Evolutionary conservation across 2,888 invertebrate species (phyloP).

Genomic region (Metellina segmentata): DNA sequence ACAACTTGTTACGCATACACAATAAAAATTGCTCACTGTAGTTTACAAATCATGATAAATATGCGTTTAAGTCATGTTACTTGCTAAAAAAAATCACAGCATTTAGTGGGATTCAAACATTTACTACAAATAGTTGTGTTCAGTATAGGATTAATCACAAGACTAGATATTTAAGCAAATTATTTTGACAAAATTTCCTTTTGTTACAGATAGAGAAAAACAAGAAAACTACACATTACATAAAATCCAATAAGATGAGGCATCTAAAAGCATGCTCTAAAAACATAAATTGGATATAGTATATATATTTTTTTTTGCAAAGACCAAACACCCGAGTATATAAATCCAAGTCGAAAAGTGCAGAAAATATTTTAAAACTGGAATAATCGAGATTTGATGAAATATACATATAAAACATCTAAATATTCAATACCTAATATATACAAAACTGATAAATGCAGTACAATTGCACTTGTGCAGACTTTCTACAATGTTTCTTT

Average conservation of each 20-base stretch:
- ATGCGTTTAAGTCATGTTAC: constrained; percentile 2
- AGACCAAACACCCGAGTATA: neutral
- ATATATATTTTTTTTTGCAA: too few relatives aligned
- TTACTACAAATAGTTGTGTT: neutral
- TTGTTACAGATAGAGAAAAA: neutral
- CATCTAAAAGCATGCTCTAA: neutral
- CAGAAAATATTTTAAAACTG: too few relatives aligned
- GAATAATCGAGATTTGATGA: too few relatives aligned
- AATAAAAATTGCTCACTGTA: neutral
- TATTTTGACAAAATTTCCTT: neutral
- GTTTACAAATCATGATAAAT: neutral
- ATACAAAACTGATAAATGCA: neutral
- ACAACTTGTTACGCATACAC: neutral
- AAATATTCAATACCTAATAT: neutral
- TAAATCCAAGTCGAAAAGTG: neutral
- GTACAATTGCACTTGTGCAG: constrained; percentile 18
- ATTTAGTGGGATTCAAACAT: neutral
- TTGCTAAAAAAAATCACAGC: constrained; percentile 9
- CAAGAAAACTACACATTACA: constrained; percentile 5
- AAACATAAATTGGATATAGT: neutral
- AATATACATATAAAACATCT: neutral
- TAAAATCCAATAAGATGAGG: neutral
- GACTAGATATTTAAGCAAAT: constrained; percentile 5
- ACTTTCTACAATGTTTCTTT: neutral
- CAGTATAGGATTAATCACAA: neutral